Percentiles rank a stretch among this genome's conserved stretches.
These are phyloP conservation scores for Cinara cedri DNA, from an alignment of 2,888 invertebrate genomes.

Conservation along the genomic window DNA sequence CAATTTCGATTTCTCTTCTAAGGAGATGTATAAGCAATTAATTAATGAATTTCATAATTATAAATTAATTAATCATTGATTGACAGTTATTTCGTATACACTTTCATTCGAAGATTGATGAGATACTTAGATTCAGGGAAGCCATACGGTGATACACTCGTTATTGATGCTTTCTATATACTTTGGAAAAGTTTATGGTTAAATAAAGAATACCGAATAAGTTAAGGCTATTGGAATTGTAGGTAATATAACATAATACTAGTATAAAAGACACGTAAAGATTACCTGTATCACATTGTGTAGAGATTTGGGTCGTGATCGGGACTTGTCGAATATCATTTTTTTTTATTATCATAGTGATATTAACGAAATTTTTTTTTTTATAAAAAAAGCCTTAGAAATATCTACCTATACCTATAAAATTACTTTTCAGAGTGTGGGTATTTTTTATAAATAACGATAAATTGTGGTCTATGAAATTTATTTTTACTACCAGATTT, in stretches of 20 bases:
- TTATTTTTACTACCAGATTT: too few species aligned
- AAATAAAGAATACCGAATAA: not conserved
- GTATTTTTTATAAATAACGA: too few species aligned
- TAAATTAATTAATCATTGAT: constrained; percentile 55
- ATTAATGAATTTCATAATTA: not conserved
- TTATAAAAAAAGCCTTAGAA: too few species aligned
- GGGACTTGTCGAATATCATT: too few species aligned
- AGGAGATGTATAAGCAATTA: constrained; percentile 4
- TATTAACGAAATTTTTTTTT: too few species aligned
- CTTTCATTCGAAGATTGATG: constrained; percentile 26
- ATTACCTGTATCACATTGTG: not conserved
- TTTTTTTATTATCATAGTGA: too few species aligned
- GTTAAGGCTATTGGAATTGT: not conserved
- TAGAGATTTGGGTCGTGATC: not conserved
- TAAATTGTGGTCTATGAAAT: too few species aligned
- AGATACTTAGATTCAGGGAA: not conserved
- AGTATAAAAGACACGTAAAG: not conserved
- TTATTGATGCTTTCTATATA: not conserved
- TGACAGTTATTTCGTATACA: not conserved
- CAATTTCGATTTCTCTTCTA: too few species aligned
- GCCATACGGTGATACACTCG: not conserved
- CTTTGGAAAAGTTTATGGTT: not conserved
- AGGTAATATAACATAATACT: too few species aligned
- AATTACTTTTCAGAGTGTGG: too few species aligned
- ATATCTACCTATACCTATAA: too few species aligned